phyloP scores from a whole-genome alignment of 2,888 invertebrate genomes.

The Clepsis dumicolana region DNA sequence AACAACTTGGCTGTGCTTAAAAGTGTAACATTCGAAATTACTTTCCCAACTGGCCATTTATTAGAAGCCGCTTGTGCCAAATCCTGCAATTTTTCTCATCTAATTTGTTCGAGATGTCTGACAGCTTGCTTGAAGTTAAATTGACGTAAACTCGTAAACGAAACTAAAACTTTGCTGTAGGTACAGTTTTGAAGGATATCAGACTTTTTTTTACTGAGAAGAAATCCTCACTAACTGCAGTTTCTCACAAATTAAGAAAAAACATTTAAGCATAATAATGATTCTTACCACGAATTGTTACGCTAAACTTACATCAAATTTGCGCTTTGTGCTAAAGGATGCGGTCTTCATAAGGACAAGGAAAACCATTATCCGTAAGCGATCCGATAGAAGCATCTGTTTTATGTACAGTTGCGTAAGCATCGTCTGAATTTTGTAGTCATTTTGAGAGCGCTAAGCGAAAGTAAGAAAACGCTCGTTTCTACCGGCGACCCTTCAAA shows the following conservation, averaged over 20 bases:
- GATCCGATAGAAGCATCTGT: slow-evolving; percentile 40
- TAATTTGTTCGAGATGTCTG: slow-evolving; percentile 39
- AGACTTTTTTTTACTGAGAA: slow-evolving; percentile 10
- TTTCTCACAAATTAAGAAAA: not conserved
- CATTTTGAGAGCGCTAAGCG: slow-evolving; percentile 58
- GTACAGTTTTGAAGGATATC: slow-evolving; percentile 8
- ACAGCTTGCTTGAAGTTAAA: slow-evolving; percentile 40
- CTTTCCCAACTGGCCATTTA: slow-evolving; percentile 35
- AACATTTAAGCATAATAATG: slow-evolving; percentile 6
- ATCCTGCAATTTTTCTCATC: slow-evolving; percentile 38
- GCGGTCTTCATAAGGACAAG: slow-evolving; percentile 20
- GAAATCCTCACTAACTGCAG: not conserved
- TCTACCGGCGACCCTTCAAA: slow-evolving; percentile 73
- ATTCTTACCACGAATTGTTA: not conserved
- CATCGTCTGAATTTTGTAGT: slow-evolving; percentile 48
- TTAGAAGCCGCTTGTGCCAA: slow-evolving; percentile 33
- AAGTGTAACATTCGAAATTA: slow-evolving; percentile 28
- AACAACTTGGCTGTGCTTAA: not conserved
- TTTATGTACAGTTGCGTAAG: slow-evolving; percentile 43
- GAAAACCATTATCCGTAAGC: slow-evolving; percentile 32
- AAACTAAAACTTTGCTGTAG: slow-evolving; percentile 26
- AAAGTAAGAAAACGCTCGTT: slow-evolving; percentile 56
- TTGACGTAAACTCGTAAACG: slow-evolving; percentile 38
- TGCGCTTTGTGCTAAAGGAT: not conserved
- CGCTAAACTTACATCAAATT: not conserved